phyloP scores from a whole-genome alignment of 2,888 invertebrate species.

The Trichogramma dendrolimi region DNA sequence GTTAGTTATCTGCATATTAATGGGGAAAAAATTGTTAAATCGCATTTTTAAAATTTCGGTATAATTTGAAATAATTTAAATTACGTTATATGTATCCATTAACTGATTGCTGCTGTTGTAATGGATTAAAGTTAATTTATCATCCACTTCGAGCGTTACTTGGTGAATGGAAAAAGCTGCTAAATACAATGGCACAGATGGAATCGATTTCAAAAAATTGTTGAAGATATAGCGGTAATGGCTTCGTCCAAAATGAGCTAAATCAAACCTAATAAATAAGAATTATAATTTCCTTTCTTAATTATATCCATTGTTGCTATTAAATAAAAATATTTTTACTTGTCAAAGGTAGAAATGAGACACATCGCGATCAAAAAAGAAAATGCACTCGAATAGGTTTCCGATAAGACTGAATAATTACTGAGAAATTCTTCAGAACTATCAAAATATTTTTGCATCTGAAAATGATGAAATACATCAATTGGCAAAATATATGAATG shows the following conservation, averaged over 20 bases:
- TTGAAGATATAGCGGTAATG: slow-evolving; percentile 41
- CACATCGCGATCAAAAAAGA: slow-evolving; percentile 42
- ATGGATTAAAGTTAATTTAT: slow-evolving; percentile 37
- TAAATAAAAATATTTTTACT: slow-evolving; percentile 32
- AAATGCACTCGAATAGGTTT: slow-evolving; percentile 43
- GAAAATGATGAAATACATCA: slow-evolving; percentile 11
- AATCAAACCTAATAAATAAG: slow-evolving; percentile 40
- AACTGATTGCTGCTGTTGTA: slow-evolving; percentile 31
- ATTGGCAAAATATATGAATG: background rate
- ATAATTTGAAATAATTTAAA: slow-evolving; percentile 27
- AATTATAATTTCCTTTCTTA: no score
- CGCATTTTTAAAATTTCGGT: background rate
- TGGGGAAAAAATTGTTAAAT: background rate
- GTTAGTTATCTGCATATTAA: slow-evolving; percentile 32
- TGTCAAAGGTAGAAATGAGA: slow-evolving; percentile 44
- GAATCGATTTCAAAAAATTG: slow-evolving; percentile 38
- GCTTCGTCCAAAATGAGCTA: slow-evolving; percentile 39
- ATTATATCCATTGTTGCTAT: no score
- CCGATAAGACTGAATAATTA: slow-evolving; percentile 38
- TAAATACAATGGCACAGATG: slow-evolving; percentile 44
- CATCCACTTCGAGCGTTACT: slow-evolving; percentile 36
- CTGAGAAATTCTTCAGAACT: slow-evolving; percentile 35
- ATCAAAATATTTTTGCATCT: slow-evolving; percentile 41
- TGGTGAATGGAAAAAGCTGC: slow-evolving; percentile 44
- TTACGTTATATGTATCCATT: background rate